Evolutionary conservation across 53 echinoderm and acorn worm genomes (phyloP).

Genomic region (Holothuria scabra): DNA sequence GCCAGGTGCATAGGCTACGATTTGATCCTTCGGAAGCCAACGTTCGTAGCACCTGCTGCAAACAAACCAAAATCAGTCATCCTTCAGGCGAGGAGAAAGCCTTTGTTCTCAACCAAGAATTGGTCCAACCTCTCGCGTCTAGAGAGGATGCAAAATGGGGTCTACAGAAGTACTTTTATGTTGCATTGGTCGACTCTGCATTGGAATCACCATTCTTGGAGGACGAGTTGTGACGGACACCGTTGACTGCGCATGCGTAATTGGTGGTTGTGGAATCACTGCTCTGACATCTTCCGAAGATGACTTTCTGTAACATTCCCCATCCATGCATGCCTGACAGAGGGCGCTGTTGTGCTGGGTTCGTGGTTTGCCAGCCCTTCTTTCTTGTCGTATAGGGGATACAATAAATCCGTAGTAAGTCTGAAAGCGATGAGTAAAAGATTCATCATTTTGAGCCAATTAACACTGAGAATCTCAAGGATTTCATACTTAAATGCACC

Average conservation of each 20-base stretch:
- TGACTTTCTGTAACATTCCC: slow-evolving; percentile 91
- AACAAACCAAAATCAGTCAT: too few species aligned
- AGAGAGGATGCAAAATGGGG: not conserved
- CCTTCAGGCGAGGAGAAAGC: too few species aligned
- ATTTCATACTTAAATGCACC: too few species aligned
- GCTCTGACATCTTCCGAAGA: slow-evolving; percentile 29
- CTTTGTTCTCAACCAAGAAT: too few species aligned
- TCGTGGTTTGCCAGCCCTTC: slow-evolving; percentile 91
- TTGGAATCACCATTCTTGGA: not conserved
- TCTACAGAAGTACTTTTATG: slow-evolving; percentile 23
- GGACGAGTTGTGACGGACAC: not conserved
- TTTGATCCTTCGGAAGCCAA: too few species aligned
- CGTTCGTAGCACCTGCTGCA: too few species aligned
- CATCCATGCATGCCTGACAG: slow-evolving; percentile 95
- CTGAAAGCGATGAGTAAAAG: slow-evolving; percentile 35
- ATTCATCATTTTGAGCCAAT: too few species aligned
- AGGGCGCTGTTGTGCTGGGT: slow-evolving; percentile 93
- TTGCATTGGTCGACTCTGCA: not conserved
- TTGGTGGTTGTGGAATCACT: slow-evolving; percentile 44
- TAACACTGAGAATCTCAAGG: too few species aligned
- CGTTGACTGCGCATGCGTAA: slow-evolving; percentile 22
- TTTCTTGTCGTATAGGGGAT: slow-evolving; percentile 86
- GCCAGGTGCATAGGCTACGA: too few species aligned
- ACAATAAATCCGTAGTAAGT: slow-evolving; percentile 91
- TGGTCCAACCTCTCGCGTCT: too few species aligned